A percentile compares a stretch with the other conserved stretches of the same genome.
phyloP scores from a whole-genome alignment of 2,113 vertebrate genomes.

The Fregetta grallaria region DNA sequence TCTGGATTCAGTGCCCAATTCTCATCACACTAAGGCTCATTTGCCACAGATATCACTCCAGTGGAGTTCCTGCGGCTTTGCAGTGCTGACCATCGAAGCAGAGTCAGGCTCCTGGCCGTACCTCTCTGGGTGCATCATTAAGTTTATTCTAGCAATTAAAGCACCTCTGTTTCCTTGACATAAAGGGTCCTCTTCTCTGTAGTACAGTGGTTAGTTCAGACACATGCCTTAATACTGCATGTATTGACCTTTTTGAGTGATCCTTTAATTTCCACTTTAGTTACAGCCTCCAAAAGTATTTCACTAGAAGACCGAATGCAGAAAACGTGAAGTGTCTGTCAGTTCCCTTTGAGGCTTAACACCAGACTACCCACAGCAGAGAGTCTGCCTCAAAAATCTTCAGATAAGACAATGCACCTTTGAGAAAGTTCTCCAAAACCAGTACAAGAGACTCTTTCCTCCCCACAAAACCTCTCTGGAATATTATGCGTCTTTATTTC shows the following conservation, averaged over 20 bases:
- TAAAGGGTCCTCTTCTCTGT: not conserved
- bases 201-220: not conserved
- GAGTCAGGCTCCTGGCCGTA: not conserved
- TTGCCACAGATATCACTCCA: not conserved
- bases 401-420: not conserved
- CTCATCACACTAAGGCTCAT: not conserved
- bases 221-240: not conserved
- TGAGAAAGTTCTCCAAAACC: not conserved
- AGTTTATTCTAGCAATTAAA: slow-evolving; percentile 10
- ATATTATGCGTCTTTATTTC: not conserved
- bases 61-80: not conserved
- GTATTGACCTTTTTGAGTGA: not conserved
- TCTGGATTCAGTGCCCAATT: not conserved
- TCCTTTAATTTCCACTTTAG: not conserved
- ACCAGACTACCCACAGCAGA: not conserved
- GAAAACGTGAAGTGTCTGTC: not conserved
- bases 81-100: not conserved
- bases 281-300: not conserved
- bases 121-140: not conserved
- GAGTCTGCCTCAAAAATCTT: not conserved
- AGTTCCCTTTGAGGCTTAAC: not conserved
- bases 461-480: not conserved
- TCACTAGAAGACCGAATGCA: not conserved
- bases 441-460: not conserved
- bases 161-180: slow-evolving; percentile 3